phyloP scores from a whole-genome alignment of 2,888 invertebrate genomes.

The Melipona bicolor region DNA sequence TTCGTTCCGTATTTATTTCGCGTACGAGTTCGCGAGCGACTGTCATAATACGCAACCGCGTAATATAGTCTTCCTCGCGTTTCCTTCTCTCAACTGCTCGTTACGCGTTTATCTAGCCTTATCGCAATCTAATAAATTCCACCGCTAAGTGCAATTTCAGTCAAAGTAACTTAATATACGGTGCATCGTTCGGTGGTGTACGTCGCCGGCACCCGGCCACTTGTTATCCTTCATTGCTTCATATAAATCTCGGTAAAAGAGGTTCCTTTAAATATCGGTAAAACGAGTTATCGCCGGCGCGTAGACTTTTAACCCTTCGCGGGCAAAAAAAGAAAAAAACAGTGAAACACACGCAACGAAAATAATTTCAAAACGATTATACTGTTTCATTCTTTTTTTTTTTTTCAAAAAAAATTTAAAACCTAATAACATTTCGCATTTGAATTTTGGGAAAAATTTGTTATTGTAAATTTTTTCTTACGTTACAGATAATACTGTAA shows the following conservation, averaged over 20 bases:
- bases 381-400: too few relatives aligned
- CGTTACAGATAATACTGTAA: too few relatives aligned
- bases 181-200: not conserved
- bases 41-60: not conserved
- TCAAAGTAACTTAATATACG: conserved; percentile 30
- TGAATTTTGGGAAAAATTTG: too few relatives aligned
- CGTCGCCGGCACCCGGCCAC: not conserved
- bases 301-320: not conserved
- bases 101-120: conserved; percentile 29
- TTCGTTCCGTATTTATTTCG: not conserved
- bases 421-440: too few relatives aligned
- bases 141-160: conserved; percentile 25
- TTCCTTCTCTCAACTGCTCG: conserved; percentile 20
- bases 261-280: not conserved
- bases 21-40: not conserved
- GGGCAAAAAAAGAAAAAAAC: too few relatives aligned
- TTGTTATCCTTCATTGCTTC: conserved; percentile 26
- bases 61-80: not conserved
- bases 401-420: too few relatives aligned
- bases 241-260: not conserved
- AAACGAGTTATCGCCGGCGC: not conserved
- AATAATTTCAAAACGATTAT: too few relatives aligned
- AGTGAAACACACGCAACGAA: too few relatives aligned
- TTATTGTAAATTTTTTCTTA: too few relatives aligned
- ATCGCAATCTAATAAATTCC: conserved; percentile 28